These are phyloP conservation scores for Scaptomyza reducta DNA, from an alignment of 2,888 invertebrate species.

Conservation along the genomic window DNA sequence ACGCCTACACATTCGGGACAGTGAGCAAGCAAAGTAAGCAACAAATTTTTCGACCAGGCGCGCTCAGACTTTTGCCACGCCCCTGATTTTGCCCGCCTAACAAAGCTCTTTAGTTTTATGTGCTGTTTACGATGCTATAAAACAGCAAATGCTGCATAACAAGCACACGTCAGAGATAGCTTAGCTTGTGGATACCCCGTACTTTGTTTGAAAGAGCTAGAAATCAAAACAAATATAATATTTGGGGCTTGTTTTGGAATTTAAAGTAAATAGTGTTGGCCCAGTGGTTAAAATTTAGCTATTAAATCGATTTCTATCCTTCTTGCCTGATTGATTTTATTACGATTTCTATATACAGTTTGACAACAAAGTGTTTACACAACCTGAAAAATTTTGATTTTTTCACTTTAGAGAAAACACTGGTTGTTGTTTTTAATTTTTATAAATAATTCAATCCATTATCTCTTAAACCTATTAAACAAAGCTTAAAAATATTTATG, in stretches of 20 bases:
- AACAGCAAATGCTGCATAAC: conserved; percentile 40
- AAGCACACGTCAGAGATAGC: not conserved
- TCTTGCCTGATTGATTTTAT: too few relatives aligned
- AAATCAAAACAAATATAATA: not conserved
- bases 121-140: conserved; percentile 71
- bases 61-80: conserved; percentile 15
- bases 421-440: too few relatives aligned
- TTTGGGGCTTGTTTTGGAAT: not conserved
- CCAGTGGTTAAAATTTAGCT: too few relatives aligned
- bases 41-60: conserved; percentile 56
- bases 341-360: too few relatives aligned
- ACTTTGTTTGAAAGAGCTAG: not conserved
- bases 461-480: too few relatives aligned
- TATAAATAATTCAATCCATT: too few relatives aligned
- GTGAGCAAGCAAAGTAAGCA: conserved; percentile 31
- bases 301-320: too few relatives aligned
- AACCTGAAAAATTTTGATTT: too few relatives aligned
- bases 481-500: too few relatives aligned
- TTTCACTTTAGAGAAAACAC: too few relatives aligned
- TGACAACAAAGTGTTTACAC: too few relatives aligned
- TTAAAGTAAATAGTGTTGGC: too few relatives aligned
- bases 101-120: conserved; percentile 69
- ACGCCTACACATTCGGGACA: conserved; percentile 22
- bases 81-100: not conserved
- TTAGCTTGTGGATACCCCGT: conserved; percentile 19